phyloP scores from a whole-genome alignment of 2,113 vertebrate genomes.

The Apus apus region DNA sequence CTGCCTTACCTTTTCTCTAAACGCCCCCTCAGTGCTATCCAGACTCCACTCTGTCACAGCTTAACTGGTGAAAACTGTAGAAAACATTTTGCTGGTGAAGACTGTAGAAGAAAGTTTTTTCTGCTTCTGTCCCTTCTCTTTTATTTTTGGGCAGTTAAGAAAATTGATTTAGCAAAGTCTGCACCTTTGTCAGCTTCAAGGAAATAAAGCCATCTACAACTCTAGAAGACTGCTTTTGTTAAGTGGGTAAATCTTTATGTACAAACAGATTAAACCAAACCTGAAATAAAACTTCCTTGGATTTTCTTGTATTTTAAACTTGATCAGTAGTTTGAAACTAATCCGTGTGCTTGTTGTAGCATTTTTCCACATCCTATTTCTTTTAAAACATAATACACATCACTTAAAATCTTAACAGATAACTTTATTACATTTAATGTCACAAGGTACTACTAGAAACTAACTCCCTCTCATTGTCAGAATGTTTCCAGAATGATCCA shows the following conservation, averaged over 20 bases:
- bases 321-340: not conserved
- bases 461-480: not conserved
- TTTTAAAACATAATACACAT: not conserved
- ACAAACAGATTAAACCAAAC: not conserved
- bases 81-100: not conserved
- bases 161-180: not conserved
- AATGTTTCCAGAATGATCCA: not conserved
- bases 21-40: not conserved
- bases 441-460: not conserved
- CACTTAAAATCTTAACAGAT: not conserved
- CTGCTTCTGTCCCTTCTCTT: not conserved
- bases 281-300: not conserved
- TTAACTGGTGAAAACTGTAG: not conserved
- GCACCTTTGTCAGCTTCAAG: not conserved
- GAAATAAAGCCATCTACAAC: not conserved
- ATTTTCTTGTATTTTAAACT: not conserved
- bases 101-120: not conserved
- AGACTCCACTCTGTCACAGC: not conserved
- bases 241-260: not conserved
- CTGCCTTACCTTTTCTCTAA: constrained; percentile 38
- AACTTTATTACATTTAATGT: not conserved
- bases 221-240: not conserved
- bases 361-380: not conserved
- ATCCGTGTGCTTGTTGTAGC: not conserved
- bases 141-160: not conserved